Evolutionary conservation across 2,113 vertebrate species (phyloP).

Genomic region (Pleuronectes platessa): DNA sequence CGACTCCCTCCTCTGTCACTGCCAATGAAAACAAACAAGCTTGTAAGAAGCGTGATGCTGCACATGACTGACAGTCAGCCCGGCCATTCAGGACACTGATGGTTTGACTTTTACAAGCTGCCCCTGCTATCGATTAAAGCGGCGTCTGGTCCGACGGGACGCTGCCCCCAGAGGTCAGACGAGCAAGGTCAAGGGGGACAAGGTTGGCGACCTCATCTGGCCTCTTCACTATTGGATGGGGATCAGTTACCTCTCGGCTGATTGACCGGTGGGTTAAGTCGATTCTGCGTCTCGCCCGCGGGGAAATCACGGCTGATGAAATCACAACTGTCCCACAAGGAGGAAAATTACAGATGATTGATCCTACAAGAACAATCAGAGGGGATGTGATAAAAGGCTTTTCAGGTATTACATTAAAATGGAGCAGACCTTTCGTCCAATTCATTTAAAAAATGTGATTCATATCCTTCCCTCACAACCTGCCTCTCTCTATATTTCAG

Average conservation of each 20-base stretch:
- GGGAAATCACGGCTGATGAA: conserved; percentile 65
- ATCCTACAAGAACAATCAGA: conserved; percentile 14
- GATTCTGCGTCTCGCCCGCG: conserved; percentile 40
- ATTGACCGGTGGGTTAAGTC: conserved; percentile 57
- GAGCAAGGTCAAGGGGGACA: conserved; percentile 48
- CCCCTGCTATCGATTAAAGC: conserved; percentile 60
- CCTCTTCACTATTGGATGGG: conserved; percentile 50
- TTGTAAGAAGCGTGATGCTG: neutral
- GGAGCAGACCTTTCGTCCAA: neutral
- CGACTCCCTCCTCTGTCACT: conserved; percentile 28
- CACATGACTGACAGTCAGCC: conserved; percentile 48
- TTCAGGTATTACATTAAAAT: conserved; percentile 9
- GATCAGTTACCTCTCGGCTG: conserved; percentile 58
- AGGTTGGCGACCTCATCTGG: conserved; percentile 53
- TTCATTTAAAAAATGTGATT: neutral
- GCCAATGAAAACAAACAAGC: conserved; percentile 30
- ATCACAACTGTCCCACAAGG: conserved; percentile 41
- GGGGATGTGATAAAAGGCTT: conserved; percentile 7
- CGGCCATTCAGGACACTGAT: conserved; percentile 33
- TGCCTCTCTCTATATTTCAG: neutral
- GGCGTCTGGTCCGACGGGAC: conserved; percentile 42
- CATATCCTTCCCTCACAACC: neutral
- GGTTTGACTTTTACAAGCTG: conserved; percentile 44
- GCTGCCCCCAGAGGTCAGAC: conserved; percentile 34
- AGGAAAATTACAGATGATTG: conserved; percentile 14